A percentile compares a stretch with the other conserved stretches of the same genome.
phyloP scores from a whole-genome alignment of 2,888 invertebrate species.

The Quadroppia sp. region DNA sequence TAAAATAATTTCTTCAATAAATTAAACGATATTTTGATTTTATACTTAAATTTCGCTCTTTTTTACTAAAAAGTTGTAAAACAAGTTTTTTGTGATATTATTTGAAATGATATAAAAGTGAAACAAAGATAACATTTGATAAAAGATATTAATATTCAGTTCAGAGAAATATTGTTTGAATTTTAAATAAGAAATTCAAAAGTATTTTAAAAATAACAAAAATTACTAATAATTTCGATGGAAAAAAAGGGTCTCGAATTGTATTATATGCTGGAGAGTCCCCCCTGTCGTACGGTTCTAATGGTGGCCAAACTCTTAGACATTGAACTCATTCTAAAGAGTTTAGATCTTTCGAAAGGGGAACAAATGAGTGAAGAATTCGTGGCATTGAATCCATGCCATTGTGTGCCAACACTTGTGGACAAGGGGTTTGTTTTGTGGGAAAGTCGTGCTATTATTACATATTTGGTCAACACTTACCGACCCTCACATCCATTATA shows the following conservation, averaged over 20 bases:
- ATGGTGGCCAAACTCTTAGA: slow-evolving; percentile 65
- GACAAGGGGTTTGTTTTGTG: slow-evolving; percentile 71
- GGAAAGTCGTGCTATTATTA: slow-evolving; percentile 75
- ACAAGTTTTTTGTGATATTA: too few relatives aligned
- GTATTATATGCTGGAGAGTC: slow-evolving; percentile 44
- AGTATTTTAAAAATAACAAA: too few relatives aligned
- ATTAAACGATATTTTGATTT: too few relatives aligned
- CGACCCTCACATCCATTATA: slow-evolving; percentile 69
- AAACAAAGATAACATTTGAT: too few relatives aligned
- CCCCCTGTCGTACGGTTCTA: slow-evolving; percentile 64
- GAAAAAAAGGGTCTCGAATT: slow-evolving; percentile 45
- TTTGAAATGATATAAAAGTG: too few relatives aligned
- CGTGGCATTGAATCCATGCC: slow-evolving; percentile 64
- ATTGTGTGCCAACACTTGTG: slow-evolving; percentile 74
- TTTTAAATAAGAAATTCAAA: too few relatives aligned
- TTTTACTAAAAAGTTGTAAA: too few relatives aligned
- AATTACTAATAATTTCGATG: too few relatives aligned
- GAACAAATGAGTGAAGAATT: slow-evolving; percentile 65
- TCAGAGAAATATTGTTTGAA: too few relatives aligned
- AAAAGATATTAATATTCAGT: too few relatives aligned
- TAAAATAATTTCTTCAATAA: too few relatives aligned
- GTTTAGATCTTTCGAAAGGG: slow-evolving; percentile 60
- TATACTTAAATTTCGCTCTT: too few relatives aligned
- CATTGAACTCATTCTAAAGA: slow-evolving; percentile 64
- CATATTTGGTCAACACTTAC: slow-evolving; percentile 72